Evolutionary conservation across 2,113 vertebrate genomes (phyloP).

Genomic region (Perca fluviatilis): DNA sequence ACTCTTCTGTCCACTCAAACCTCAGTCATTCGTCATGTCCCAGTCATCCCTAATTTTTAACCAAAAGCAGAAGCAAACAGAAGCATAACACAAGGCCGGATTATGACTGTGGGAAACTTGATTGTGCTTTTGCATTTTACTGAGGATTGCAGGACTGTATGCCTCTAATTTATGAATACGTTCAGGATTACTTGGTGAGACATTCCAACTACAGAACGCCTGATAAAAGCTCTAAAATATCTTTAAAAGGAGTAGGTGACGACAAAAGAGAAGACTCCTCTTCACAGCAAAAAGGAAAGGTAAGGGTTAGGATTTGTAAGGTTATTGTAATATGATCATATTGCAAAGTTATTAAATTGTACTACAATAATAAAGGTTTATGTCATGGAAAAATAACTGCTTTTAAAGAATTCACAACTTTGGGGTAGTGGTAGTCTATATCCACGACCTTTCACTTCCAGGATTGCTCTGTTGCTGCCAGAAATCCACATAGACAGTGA

Average conservation of each 20-base stretch:
- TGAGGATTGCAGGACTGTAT: neutral
- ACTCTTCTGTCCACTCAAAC: constrained; percentile 24
- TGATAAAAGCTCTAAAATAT: neutral
- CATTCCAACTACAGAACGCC: neutral
- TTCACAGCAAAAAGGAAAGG: neutral
- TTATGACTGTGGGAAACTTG: neutral
- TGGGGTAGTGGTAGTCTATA: too few species aligned
- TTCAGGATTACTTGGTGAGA: neutral
- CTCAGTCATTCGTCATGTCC: constrained; percentile 56
- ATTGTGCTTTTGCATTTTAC: neutral
- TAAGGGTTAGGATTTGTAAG: neutral
- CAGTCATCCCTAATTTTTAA: constrained; percentile 60
- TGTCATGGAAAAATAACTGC: neutral
- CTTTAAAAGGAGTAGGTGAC: neutral
- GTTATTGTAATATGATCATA: neutral
- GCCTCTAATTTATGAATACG: neutral
- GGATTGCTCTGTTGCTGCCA: too few species aligned
- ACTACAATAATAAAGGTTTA: neutral
- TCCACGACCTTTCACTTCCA: too few species aligned
- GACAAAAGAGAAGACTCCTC: neutral
- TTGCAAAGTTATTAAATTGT: neutral
- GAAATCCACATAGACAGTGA: too few species aligned
- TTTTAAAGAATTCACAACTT: neutral
- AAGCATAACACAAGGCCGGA: neutral
- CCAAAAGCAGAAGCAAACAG: constrained; percentile 62